Evolutionary conservation across 1,140 invertebrate species (phyloP).

Genomic region (Gonioctena quinquepunctata): DNA sequence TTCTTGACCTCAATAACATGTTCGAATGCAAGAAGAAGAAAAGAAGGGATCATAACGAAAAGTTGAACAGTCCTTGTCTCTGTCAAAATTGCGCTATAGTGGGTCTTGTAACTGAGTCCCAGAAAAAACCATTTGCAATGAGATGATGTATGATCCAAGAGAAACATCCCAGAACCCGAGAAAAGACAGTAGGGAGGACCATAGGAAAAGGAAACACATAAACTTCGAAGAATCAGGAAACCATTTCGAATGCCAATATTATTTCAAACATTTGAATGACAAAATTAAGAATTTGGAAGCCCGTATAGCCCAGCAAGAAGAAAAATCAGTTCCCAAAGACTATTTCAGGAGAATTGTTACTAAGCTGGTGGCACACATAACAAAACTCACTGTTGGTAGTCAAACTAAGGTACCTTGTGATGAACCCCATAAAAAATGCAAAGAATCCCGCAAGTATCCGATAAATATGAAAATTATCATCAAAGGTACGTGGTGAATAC

Average conservation of each 20-base stretch:
- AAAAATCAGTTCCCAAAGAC: constrained; percentile 41
- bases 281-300: constrained; percentile 36
- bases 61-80: constrained; percentile 31
- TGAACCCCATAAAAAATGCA: not conserved
- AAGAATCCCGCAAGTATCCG: not conserved
- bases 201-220: constrained; percentile 7
- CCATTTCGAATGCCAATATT: constrained; percentile 21
- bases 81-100: constrained; percentile 43
- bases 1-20: constrained; percentile 27
- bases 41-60: constrained; percentile 3
- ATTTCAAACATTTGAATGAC: constrained; percentile 30
- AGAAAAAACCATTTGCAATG: constrained; percentile 37
- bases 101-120: constrained; percentile 37
- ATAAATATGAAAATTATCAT: not conserved
- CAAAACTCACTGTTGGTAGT: constrained; percentile 26
- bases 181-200: constrained; percentile 7
- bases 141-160: constrained; percentile 23
- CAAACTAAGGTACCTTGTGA: not conserved
- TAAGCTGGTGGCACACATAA: constrained; percentile 36
- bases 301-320: constrained; percentile 35
- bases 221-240: constrained; percentile 25
- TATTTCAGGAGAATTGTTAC: constrained; percentile 45
- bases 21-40: constrained; percentile 30
- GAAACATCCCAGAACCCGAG: constrained; percentile 6
- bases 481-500: constrained; percentile 20